phyloP scores from a whole-genome alignment of 2,113 vertebrate species.

The Nothocercus nigrocapillus region DNA sequence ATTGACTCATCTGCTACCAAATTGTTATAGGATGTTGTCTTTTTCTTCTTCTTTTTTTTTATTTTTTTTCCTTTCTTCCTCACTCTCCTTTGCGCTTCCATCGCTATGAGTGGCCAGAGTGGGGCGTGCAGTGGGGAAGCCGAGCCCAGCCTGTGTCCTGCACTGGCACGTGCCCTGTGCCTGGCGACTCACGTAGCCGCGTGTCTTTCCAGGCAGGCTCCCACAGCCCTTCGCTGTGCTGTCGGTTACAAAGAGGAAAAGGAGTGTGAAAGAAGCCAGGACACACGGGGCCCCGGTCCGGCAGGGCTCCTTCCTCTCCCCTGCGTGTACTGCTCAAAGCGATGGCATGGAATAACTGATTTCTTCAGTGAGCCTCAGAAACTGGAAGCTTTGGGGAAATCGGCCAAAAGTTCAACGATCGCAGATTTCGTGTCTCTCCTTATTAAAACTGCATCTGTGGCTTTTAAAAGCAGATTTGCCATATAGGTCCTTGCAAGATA shows the following conservation, averaged over 20 bases:
- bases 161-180: not conserved
- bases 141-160: not conserved
- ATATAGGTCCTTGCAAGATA: constrained; percentile 19
- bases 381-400: not conserved
- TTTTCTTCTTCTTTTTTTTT: not conserved
- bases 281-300: too few species aligned
- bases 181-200: not conserved
- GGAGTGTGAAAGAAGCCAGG: not conserved
- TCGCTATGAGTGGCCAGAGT: not conserved
- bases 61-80: not conserved
- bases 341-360: not conserved
- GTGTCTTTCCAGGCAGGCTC: not conserved
- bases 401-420: not conserved
- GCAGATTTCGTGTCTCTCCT: not conserved
- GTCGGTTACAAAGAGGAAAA: not conserved
- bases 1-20: constrained; percentile 1
- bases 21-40: not conserved
- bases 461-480: constrained; percentile 45
- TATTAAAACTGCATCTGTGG: not conserved
- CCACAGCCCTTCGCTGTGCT: not conserved
- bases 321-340: not conserved
- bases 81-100: not conserved
- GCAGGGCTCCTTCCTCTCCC: not conserved
- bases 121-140: not conserved
- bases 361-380: not conserved